Base-by-base conservation (phyloP, 2,888 invertebrate species). In the Noctuana brunneofusca region DNA sequence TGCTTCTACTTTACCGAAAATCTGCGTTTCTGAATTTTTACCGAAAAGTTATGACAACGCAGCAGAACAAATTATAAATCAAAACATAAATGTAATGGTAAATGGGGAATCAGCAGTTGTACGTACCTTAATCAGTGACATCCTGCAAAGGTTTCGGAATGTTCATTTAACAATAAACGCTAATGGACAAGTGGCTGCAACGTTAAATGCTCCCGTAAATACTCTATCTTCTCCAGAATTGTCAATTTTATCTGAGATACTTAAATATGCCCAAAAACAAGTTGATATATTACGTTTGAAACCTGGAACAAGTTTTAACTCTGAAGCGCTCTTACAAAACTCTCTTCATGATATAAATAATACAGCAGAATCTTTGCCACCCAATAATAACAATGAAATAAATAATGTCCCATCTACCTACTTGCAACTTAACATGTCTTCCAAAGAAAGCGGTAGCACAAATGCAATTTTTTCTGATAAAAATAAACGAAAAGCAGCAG, bases 241-340 rank as follows among this genome's bases (percentile, higher is more conserved):
- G 6, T 72, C 70, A 67, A 69, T 74, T 14, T 66, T 78, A 0
- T 69, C 74, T 16, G 67, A 70, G 20, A 71, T 75, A 49, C 65
- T 78, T 6, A 41, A 64, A 4, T 66, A 67, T 41, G 75, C 73
- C 24, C 67, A 72, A 63, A 58, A 58, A 22, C 72, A 75, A 69
- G 68, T 73, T 4, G 46, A 60, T 60, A 46, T 46, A 53, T 6
- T 60, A 35, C 22, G 46, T 35, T 53, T 60, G 18, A 32, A 22
- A 22, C 24, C 58, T 35, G 58, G 35, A 24, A 49, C 35, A 6
- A 16, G 22, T 49, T 49, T 58, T 4, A 35, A 35, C 14, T 16
- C 24, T n/a, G 24, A 14, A 8, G 22, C 20, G 14, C 11, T 46
- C 14, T 24, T 50, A 1, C 14, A 6, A 43, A 16, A 41, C 8